A percentile compares a stretch with the other conserved stretches of the same genome.
Evolutionary conservation across 2,113 vertebrate genomes (phyloP).

Genomic region (Dipodomys stephensi): DNA sequence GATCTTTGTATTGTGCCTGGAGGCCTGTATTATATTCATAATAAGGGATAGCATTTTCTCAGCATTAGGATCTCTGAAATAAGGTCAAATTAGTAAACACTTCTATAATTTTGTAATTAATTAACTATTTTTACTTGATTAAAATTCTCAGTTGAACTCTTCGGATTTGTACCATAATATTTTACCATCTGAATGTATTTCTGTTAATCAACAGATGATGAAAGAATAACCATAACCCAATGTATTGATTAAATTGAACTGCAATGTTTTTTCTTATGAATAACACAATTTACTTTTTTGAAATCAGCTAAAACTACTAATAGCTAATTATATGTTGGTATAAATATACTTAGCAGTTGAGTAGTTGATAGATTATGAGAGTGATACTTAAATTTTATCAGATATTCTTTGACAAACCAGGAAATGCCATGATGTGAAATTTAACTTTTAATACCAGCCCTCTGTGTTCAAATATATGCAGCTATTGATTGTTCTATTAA

Average conservation of each 20-base stretch:
- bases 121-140: neutral
- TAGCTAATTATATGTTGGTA: neutral
- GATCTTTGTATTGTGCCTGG: neutral
- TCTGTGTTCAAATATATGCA: neutral
- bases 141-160: neutral
- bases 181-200: neutral
- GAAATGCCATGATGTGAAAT: neutral
- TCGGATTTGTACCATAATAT: neutral
- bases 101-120: neutral
- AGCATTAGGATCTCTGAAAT: neutral
- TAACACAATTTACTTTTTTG: neutral
- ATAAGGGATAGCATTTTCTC: neutral
- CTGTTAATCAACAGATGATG: neutral
- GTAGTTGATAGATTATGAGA: neutral
- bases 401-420: neutral
- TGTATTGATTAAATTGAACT: neutral
- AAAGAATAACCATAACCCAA: neutral
- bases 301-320: neutral
- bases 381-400: neutral
- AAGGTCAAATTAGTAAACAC: neutral
- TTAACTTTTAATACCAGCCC: neutral
- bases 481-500: conserved; percentile 30
- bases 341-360: neutral
- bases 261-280: neutral
- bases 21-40: neutral